Percentiles rank a stretch among this genome's conserved stretches.
phyloP scores from a whole-genome alignment of 2,797 vertebrate genomes.

The Myripristis murdjan region DNA sequence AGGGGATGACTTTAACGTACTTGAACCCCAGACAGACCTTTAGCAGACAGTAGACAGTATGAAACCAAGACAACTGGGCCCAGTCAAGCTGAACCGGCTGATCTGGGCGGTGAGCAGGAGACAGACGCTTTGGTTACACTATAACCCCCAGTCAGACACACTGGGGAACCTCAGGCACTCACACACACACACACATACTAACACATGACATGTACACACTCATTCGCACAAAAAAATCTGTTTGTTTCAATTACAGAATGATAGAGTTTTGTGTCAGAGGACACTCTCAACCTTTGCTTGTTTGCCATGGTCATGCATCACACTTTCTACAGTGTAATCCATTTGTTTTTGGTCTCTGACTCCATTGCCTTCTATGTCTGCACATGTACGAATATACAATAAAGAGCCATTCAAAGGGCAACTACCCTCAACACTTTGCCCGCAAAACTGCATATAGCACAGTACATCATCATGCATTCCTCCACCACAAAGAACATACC shows the following conservation, averaged over 20 bases:
- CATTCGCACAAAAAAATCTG: constrained; percentile 53
- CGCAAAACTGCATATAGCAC: constrained; percentile 37
- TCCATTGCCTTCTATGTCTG: neutral
- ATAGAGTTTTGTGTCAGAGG: constrained; percentile 49
- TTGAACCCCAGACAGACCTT: constrained; percentile 85
- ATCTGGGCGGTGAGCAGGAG: constrained; percentile 81
- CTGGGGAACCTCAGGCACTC: constrained; percentile 73
- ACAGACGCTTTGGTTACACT: constrained; percentile 81
- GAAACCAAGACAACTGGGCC: constrained; percentile 83
- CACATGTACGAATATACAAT: neutral
- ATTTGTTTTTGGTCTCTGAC: constrained; percentile 1
- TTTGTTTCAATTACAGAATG: constrained; percentile 55
- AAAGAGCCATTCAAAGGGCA: constrained; percentile 34
- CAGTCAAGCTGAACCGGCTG: constrained; percentile 81
- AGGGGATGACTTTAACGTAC: constrained; percentile 82
- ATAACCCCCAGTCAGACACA: constrained; percentile 79
- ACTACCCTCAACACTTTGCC: constrained; percentile 36
- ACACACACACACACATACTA: constrained; percentile 63
- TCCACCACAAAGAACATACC: constrained; percentile 51
- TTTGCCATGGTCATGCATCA: constrained; percentile 25
- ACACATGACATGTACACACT: constrained; percentile 3
- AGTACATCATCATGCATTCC: constrained; percentile 46
- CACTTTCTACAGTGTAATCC: constrained; percentile 18
- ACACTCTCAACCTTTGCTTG: constrained; percentile 35
- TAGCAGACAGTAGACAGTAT: constrained; percentile 79